Evolutionary conservation across 2,888 invertebrate species (phyloP).

Genomic region (Phania funesta): DNA sequence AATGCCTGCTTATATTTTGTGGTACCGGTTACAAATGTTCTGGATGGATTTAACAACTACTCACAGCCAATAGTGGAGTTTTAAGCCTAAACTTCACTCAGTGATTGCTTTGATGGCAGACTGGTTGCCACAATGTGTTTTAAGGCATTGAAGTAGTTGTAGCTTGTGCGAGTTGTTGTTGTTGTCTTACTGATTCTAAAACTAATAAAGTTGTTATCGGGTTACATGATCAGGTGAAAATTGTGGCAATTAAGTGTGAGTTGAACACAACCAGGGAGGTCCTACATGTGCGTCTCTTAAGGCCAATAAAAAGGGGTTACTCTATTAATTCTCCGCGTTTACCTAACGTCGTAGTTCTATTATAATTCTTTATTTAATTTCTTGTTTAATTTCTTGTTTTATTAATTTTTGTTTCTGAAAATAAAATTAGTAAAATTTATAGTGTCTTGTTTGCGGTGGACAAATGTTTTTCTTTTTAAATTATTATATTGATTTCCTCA

Average conservation of each 20-base stretch:
- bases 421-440: constrained; percentile 24
- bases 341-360: constrained; percentile 34
- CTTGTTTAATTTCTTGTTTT: neutral
- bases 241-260: constrained; percentile 67
- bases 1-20: constrained; percentile 15
- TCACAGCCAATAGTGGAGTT: constrained; percentile 13
- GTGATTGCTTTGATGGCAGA: neutral
- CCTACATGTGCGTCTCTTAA: neutral
- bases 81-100: constrained; percentile 12
- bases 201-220: constrained; percentile 64
- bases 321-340: neutral
- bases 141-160: constrained; percentile 11
- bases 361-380: constrained; percentile 57
- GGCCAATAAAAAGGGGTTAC: constrained; percentile 43
- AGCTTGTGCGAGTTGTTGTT: constrained; percentile 1
- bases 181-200: constrained; percentile 19
- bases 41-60: neutral
- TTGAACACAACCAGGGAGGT: constrained; percentile 61
- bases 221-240: constrained; percentile 69
- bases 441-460: constrained; percentile 20
- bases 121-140: constrained; percentile 31
- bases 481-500: constrained; percentile 21
- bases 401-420: neutral
- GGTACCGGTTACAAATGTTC: neutral
- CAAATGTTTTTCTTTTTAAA: constrained; percentile 15